Evolutionary conservation across 2,113 vertebrate species (phyloP).

Genomic region (Hippocampus guttulatus): DNA sequence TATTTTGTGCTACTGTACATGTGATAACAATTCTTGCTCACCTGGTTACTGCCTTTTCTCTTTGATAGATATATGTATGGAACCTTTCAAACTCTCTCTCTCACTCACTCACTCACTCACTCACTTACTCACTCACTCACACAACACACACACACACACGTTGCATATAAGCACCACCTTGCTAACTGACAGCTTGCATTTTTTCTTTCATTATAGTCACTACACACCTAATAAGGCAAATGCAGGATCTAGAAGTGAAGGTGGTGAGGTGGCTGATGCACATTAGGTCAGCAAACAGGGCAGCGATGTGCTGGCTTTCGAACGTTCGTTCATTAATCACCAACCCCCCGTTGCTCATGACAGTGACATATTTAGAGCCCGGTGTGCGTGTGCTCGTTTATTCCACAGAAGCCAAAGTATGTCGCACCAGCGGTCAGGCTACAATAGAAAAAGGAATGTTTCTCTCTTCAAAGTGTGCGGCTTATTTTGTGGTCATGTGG

Average conservation of each 20-base stretch:
- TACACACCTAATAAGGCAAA: slow-evolving; percentile 16
- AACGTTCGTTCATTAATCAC: slow-evolving; percentile 45
- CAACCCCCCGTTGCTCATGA: slow-evolving; percentile 21
- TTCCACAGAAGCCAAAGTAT: slow-evolving; percentile 4
- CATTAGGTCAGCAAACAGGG: slow-evolving; percentile 42
- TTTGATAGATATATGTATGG: too few species aligned
- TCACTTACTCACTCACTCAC: slow-evolving; percentile 4
- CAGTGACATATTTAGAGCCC: slow-evolving; percentile 36
- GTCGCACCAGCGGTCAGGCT: background rate
- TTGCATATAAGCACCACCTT: slow-evolving; percentile 14
- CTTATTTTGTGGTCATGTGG: too few species aligned
- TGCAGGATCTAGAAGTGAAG: slow-evolving; percentile 35
- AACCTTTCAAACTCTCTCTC: background rate
- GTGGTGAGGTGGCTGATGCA: slow-evolving; percentile 40
- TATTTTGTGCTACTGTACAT: too few species aligned
- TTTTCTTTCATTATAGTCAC: background rate
- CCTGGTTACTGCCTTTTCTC: too few species aligned
- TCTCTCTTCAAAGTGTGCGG: too few species aligned
- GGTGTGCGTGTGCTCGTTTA: slow-evolving; percentile 16
- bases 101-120: background rate
- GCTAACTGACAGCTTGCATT: slow-evolving; percentile 18
- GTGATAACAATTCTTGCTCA: too few species aligned
- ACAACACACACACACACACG: background rate
- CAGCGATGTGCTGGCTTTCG: slow-evolving; percentile 29
- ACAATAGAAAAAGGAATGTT: too few species aligned